Evolutionary conservation across 30 jellyfish, hydroid and myxozoan genomes (phyloP).

Genomic region (Hydra vulgaris): DNA sequence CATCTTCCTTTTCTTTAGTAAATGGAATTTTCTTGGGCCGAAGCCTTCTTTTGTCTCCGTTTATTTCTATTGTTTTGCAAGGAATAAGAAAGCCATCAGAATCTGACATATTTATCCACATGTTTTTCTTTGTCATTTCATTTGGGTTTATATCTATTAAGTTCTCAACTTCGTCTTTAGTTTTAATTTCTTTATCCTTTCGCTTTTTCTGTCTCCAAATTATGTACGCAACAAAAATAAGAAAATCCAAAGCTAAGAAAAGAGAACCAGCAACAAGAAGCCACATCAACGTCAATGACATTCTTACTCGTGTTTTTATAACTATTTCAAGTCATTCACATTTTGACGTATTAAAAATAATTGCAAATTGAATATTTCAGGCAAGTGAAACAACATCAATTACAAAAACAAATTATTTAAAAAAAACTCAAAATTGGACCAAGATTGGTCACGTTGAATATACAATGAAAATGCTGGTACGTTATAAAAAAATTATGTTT

Average conservation of each 20-base stretch:
- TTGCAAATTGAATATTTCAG: not conserved
- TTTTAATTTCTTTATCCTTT: not conserved
- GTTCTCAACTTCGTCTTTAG: not conserved
- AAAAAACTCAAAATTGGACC: not conserved
- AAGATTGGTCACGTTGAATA: too few species aligned
- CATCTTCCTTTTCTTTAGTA: not conserved
- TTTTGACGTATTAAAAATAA: not conserved
- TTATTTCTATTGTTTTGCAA: not conserved
- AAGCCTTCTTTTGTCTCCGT: conserved; percentile 12
- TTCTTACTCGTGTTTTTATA: not conserved
- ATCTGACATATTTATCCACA: not conserved
- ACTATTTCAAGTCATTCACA: not conserved
- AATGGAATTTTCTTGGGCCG: not conserved
- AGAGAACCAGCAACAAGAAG: not conserved
- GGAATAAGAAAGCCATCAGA: conserved; percentile 14
- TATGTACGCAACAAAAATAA: not conserved
- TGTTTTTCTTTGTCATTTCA: not conserved
- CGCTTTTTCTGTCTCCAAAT: not conserved
- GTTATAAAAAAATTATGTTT: too few species aligned
- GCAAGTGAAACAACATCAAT: not conserved
- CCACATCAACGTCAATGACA: not conserved
- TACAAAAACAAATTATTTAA: too few species aligned
- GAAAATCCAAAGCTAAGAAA: not conserved
- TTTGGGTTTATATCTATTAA: not conserved
- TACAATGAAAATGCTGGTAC: too few species aligned